These are phyloP conservation scores for Euclidia mi DNA, from an alignment of 2,888 invertebrate genomes.

Conservation along the genomic window DNA sequence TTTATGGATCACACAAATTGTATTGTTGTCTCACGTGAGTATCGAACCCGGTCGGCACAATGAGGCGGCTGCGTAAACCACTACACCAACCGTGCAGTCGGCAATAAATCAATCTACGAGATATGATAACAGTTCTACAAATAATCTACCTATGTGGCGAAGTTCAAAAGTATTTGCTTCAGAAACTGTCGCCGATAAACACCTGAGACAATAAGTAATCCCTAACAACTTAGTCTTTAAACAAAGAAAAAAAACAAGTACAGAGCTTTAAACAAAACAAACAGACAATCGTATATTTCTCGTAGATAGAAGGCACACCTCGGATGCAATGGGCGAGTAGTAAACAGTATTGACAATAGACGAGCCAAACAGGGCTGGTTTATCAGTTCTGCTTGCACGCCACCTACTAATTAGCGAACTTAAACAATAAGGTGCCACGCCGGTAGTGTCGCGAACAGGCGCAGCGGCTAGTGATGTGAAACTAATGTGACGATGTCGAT, in stretches of 20 bases:
- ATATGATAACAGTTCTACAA: too few relatives aligned
- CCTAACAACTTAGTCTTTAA: too few relatives aligned
- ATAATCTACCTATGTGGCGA: too few relatives aligned
- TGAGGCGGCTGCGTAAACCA: too few relatives aligned
- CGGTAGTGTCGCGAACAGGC: conserved; percentile 48
- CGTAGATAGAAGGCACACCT: neutral
- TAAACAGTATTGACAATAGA: conserved; percentile 50
- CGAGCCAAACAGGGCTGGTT: conserved; percentile 25
- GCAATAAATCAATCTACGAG: too few relatives aligned
- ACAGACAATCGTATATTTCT: neutral
- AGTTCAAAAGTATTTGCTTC: too few relatives aligned
- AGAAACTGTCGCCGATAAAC: too few relatives aligned
- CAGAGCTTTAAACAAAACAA: neutral
- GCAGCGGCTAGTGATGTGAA: conserved; percentile 30
- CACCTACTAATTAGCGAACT: conserved; percentile 60
- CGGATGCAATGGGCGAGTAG: conserved; percentile 12
- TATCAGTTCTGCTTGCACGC: conserved; percentile 49
- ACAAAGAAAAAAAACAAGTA: neutral
- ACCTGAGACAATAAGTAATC: too few relatives aligned
- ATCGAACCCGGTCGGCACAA: too few relatives aligned
- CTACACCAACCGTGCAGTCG: too few relatives aligned
- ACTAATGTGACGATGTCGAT: conserved; percentile 27
- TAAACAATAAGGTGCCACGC: conserved; percentile 56
- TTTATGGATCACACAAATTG: too few relatives aligned
- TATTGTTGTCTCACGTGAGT: too few relatives aligned